These are phyloP conservation scores for Corythaeola cristata DNA, from an alignment of 2,113 vertebrate species.

Conservation along the genomic window DNA sequence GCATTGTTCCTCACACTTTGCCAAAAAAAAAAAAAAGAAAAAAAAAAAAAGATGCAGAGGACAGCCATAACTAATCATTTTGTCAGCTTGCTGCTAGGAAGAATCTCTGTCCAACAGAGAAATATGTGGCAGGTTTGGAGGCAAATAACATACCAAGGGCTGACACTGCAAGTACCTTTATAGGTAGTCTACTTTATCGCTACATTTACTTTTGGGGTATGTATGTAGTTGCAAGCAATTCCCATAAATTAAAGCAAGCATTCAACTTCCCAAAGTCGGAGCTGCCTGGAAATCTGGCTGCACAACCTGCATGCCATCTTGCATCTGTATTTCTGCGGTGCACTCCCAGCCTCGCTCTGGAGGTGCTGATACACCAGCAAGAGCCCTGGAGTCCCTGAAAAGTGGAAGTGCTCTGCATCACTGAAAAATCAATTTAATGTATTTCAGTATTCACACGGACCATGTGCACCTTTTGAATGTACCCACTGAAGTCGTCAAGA, in stretches of 20 bases:
- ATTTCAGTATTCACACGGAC: not conserved
- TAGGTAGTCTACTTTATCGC: constrained; percentile 54
- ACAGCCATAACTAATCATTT: constrained; percentile 86
- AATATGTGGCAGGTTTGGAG: constrained; percentile 73
- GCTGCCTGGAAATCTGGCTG: constrained; percentile 30
- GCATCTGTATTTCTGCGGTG: not conserved
- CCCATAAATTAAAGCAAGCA: constrained; percentile 27
- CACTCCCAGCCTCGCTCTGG: not conserved
- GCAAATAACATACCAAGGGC: constrained; percentile 63
- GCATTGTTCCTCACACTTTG: constrained; percentile 75
- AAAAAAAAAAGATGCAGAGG: constrained; percentile 71
- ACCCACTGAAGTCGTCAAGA: not conserved
- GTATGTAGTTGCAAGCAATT: constrained; percentile 34
- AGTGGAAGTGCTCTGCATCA: not conserved
- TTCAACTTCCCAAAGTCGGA: not conserved
- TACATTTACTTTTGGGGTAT: constrained; percentile 52
- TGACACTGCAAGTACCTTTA: constrained; percentile 66
- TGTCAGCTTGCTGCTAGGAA: constrained; percentile 85
- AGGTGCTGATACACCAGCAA: not conserved
- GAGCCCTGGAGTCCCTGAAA: not conserved
- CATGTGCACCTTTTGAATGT: not conserved
- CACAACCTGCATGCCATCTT: not conserved
- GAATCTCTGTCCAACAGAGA: constrained; percentile 79
- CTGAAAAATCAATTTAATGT: not conserved
- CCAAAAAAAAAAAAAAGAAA: not conserved